Conservation (phyloP, 2,113 vertebrate species). For the Calidris pugnax region DNA sequence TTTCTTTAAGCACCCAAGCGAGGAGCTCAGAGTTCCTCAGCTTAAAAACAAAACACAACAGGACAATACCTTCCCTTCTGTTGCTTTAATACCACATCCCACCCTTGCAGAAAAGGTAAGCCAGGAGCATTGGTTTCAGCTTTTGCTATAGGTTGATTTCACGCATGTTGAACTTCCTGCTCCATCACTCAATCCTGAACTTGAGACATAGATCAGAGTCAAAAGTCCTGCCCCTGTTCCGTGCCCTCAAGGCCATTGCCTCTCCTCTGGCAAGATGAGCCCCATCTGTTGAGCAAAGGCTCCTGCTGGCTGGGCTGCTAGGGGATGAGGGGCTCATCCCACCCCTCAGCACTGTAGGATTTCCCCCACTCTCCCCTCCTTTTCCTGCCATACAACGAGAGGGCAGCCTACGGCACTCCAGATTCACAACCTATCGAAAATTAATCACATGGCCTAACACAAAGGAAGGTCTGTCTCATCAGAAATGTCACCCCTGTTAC, state of each 20-base stretch:
- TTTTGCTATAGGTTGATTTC: not conserved
- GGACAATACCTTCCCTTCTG: not conserved
- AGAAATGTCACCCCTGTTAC: slow-evolving; percentile 26
- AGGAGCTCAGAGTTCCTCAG: not conserved
- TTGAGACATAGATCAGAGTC: not conserved
- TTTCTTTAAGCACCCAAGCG: not conserved
- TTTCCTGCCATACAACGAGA: not conserved
- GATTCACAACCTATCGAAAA: not conserved
- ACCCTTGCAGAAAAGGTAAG: not conserved
- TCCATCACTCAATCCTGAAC: not conserved
- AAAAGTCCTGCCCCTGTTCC: not conserved
- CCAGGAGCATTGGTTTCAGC: not conserved
- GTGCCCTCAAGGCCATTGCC: not conserved
- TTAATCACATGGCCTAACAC: not conserved
- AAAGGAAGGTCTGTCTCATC: slow-evolving; percentile 35
- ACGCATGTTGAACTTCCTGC: not conserved
- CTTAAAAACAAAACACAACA: not conserved
- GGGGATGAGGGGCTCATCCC: not conserved
- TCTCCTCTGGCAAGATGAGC: not conserved
- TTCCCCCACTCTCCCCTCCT: slow-evolving; percentile 1
- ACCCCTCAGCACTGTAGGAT: not conserved
- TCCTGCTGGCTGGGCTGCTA: not conserved
- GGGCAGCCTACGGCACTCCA: not conserved
- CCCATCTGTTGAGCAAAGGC: not conserved
- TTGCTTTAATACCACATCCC: not conserved